phyloP scores from a whole-genome alignment of 2,797 vertebrate species.

The Eremophila alpestris region DNA sequence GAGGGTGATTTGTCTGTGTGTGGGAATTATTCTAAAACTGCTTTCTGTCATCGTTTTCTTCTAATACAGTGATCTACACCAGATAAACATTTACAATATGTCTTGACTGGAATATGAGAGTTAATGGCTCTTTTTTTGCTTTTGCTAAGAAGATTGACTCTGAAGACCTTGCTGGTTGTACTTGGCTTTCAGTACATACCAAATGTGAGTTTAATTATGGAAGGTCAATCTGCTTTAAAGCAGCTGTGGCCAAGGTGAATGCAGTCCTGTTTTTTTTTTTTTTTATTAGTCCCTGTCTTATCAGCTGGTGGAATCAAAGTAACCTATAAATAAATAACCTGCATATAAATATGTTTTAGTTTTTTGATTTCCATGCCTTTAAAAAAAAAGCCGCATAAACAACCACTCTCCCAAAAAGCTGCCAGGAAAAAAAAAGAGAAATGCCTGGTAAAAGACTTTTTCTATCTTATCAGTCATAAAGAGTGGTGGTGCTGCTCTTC shows the following conservation, averaged over 20 bases:
- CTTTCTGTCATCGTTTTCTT: neutral
- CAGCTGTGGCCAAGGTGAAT: neutral
- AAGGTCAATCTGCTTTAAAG: neutral
- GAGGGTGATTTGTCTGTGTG: neutral
- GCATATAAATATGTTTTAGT: neutral
- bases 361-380: neutral
- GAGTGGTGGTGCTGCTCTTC: neutral
- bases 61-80: neutral
- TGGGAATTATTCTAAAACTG: neutral
- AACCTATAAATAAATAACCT: neutral
- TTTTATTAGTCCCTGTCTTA: neutral
- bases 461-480: rapidly evolving
- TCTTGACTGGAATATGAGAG: neutral
- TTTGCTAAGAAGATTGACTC: neutral
- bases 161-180: neutral
- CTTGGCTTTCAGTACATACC: neutral
- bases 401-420: neutral
- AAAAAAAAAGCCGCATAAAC: neutral
- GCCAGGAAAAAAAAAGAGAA: too few species aligned
- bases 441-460: neutral
- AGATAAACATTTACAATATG: neutral
- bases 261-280: neutral
- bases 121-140: neutral
- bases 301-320: neutral
- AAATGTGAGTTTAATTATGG: neutral